Conservation (phyloP, 2,888 invertebrate genomes). For the Dorcus parallelipipedus region DNA sequence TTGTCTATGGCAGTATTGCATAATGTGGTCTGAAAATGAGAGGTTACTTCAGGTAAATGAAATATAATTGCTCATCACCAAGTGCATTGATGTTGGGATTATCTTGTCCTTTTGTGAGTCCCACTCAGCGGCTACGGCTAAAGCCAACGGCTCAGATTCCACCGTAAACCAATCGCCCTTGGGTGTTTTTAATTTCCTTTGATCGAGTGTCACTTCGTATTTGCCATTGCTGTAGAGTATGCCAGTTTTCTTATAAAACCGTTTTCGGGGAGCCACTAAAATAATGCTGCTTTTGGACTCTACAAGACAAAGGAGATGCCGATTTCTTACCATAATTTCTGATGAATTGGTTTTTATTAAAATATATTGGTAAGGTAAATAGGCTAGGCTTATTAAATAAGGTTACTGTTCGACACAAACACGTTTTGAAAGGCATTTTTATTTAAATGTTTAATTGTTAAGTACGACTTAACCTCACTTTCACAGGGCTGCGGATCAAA, state of each 20-base stretch:
- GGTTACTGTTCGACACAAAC: background rate
- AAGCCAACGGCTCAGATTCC: slow-evolving; percentile 81
- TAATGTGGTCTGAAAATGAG: slow-evolving; percentile 68
- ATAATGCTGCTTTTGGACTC: no score
- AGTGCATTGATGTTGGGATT: slow-evolving; percentile 79
- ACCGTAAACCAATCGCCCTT: slow-evolving; percentile 73
- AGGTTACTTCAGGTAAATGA: background rate
- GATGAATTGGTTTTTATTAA: background rate
- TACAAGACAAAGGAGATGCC: background rate
- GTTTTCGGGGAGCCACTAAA: slow-evolving; percentile 53
- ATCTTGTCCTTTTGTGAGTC: slow-evolving; percentile 78
- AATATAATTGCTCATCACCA: slow-evolving; percentile 55
- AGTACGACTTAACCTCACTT: no score
- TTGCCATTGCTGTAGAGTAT: slow-evolving; percentile 66
- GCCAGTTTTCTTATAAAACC: slow-evolving; percentile 72
- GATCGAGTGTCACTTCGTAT: slow-evolving; percentile 86
- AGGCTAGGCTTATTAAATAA: background rate
- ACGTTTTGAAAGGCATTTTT: slow-evolving; percentile 1
- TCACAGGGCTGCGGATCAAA: no score
- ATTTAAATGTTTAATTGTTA: background rate
- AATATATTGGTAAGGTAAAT: background rate
- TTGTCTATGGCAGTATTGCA: slow-evolving; percentile 92
- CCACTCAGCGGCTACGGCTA: slow-evolving; percentile 95
- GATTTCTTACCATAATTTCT: slow-evolving; percentile 8
- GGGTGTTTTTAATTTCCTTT: slow-evolving; percentile 87